These are phyloP conservation scores for Hylaeus volcanicus DNA, from an alignment of 1,140 invertebrate genomes.

Conservation along the genomic window DNA sequence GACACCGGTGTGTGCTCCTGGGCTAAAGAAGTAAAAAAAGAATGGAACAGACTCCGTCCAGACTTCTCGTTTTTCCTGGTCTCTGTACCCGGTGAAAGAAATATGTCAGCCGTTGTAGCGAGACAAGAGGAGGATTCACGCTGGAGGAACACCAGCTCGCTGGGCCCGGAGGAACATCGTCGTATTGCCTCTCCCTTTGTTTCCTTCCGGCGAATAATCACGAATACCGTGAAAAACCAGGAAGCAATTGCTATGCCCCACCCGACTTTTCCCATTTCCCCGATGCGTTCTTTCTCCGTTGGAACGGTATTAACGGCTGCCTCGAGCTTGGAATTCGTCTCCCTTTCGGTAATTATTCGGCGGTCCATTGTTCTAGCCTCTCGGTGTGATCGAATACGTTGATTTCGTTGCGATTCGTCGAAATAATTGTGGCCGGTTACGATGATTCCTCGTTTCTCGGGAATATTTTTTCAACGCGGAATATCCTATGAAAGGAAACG, in stretches of 20 bases:
- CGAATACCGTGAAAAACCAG: conserved; percentile 40
- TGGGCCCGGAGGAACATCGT: neutral
- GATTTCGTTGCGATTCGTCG: no score
- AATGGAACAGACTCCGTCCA: neutral
- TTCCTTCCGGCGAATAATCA: conserved; percentile 38
- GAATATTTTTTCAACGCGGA: neutral
- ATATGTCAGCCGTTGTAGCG: conserved; percentile 21
- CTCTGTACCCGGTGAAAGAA: conserved; percentile 24
- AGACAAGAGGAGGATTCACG: conserved; percentile 1
- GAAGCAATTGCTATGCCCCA: conserved; percentile 22
- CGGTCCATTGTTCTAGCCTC: neutral
- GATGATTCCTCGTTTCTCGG: no score
- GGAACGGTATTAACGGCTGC: conserved; percentile 1
- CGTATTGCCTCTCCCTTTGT: conserved; percentile 38
- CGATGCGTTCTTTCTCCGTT: conserved; percentile 2
- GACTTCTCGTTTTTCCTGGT: conserved; percentile 4
- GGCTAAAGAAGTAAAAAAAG: conserved; percentile 7
- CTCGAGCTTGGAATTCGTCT: neutral
- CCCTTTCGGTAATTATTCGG: neutral
- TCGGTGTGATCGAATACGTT: no score
- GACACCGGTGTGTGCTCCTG: neutral
- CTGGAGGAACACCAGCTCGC: neutral
- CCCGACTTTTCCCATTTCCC: conserved; percentile 31
- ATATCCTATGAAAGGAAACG: neutral
- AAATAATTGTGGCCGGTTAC: no score